These are phyloP conservation scores for Bellardia pandia DNA, from an alignment of 2,888 invertebrate genomes.

Conservation along the genomic window DNA sequence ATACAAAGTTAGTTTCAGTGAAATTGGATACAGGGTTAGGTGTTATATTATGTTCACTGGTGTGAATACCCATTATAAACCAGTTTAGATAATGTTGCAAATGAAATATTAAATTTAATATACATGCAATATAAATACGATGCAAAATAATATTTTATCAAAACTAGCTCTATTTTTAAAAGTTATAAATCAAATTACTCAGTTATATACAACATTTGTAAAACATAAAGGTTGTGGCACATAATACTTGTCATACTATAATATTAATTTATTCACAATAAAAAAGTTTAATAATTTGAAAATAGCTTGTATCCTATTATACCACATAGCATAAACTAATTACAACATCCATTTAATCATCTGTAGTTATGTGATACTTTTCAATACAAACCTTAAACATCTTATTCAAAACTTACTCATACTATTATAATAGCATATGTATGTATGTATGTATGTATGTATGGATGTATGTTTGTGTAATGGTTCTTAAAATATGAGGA, in stretches of 20 bases:
- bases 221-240: not conserved
- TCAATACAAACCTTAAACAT: not conserved
- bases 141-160: no score
- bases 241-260: not conserved
- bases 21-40: no score
- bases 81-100: no score
- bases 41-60: no score
- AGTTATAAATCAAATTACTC: no score
- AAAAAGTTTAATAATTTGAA: constrained; percentile 1
- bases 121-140: no score
- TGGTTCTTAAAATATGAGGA: constrained; percentile 32
- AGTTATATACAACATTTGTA: no score
- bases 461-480: not conserved
- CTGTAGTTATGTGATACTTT: not conserved
- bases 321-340: constrained; percentile 35
- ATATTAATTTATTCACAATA: not conserved
- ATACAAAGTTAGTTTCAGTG: no score
- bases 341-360: constrained; percentile 56
- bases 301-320: constrained; percentile 9
- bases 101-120: no score
- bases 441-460: not conserved
- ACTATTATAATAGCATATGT: no score
- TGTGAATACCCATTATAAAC: no score
- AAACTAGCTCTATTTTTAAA: no score
- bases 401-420: not conserved